These are phyloP conservation scores for Agrochola lychnidis DNA, from an alignment of 2,888 invertebrate genomes.

Conservation along the genomic window DNA sequence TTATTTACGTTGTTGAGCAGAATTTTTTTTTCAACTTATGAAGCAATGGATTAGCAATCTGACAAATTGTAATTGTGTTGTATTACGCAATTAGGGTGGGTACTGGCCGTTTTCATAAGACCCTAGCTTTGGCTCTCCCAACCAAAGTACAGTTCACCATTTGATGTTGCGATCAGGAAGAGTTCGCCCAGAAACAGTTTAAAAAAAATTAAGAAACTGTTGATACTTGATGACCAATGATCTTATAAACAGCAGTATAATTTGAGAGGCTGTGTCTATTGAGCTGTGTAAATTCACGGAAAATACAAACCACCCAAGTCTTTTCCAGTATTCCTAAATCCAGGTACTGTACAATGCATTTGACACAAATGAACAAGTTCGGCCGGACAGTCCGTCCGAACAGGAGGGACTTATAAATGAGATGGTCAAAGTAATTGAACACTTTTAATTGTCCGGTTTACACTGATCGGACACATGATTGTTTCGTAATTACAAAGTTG, in stretches of 20 bases:
- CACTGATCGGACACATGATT: slow-evolving; percentile 37
- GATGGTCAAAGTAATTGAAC: slow-evolving; percentile 66
- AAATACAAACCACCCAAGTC: background rate
- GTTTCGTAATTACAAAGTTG: slow-evolving; percentile 48
- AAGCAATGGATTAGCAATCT: too few species aligned
- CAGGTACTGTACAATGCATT: slow-evolving; percentile 45
- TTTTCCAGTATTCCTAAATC: slow-evolving; percentile 34
- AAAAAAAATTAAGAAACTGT: too few species aligned
- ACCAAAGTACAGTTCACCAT: background rate
- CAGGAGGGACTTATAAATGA: slow-evolving; percentile 63
- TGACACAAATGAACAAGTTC: slow-evolving; percentile 61
- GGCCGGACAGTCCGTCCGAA: slow-evolving; percentile 20
- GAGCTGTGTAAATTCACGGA: too few species aligned
- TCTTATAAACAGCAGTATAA: background rate
- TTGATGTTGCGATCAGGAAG: too few species aligned
- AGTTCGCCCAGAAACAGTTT: background rate
- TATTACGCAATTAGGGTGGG: too few species aligned
- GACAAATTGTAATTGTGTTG: too few species aligned
- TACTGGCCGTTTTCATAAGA: background rate
- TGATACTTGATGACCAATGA: background rate
- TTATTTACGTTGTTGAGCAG: too few species aligned
- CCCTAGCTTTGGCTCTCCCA: background rate
- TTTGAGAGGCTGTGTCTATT: background rate
- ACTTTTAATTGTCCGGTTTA: slow-evolving; percentile 63
- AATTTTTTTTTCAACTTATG: too few species aligned